Evolutionary conservation across 2,888 invertebrate genomes (phyloP).

Genomic region (Eupsilia transversa): DNA sequence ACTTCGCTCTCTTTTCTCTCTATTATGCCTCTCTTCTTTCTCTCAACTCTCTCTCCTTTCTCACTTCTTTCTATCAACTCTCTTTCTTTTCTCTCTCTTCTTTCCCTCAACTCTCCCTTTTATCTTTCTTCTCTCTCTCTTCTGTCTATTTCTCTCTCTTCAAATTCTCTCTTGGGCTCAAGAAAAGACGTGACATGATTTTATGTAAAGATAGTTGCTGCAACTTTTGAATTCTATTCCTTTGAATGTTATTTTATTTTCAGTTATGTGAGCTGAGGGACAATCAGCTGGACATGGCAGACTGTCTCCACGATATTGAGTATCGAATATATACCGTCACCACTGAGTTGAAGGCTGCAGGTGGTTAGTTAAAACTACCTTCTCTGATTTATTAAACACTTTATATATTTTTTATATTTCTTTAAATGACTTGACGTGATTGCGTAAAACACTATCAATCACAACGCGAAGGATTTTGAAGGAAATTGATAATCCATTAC

Average conservation of each 20-base stretch:
- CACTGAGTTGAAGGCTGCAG: slow-evolving; percentile 70
- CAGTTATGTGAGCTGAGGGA: slow-evolving; percentile 90
- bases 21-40: not conserved
- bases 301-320: slow-evolving; percentile 91
- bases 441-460: not conserved
- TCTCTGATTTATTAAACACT: not conserved
- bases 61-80: too few species aligned
- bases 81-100: too few species aligned
- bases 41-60: not conserved
- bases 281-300: slow-evolving; percentile 92
- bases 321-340: slow-evolving; percentile 81
- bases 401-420: too few species aligned
- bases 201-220: not conserved
- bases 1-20: too few species aligned
- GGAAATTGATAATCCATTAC: not conserved
- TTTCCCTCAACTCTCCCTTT: too few species aligned
- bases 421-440: not conserved
- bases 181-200: not conserved
- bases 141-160: not conserved
- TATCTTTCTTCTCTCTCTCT: not conserved
- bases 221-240: not conserved
- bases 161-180: not conserved
- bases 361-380: slow-evolving; percentile 15
- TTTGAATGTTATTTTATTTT: not conserved
- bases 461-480: not conserved